A percentile compares a stretch with the other conserved stretches of the same genome.
These are phyloP conservation scores for Pentalonia nigronervosa DNA, from an alignment of 1,140 invertebrate genomes.

Conservation along the genomic window DNA sequence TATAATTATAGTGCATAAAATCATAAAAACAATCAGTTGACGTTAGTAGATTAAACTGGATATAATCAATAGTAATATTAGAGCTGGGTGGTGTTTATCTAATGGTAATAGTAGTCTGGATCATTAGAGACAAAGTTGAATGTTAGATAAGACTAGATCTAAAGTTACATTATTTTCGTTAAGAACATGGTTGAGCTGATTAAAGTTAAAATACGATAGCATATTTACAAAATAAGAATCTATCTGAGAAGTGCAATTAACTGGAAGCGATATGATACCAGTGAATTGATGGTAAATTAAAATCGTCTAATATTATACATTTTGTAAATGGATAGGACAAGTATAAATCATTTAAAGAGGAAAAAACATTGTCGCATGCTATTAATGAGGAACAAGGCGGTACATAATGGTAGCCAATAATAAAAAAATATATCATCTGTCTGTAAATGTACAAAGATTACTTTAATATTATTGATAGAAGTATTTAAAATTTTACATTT, in stretches of 20 bases:
- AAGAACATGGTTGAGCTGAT: not conserved
- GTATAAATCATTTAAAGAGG: not conserved
- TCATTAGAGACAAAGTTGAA: not conserved
- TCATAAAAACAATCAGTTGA: not conserved
- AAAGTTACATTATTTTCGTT: not conserved
- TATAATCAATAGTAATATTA: not conserved
- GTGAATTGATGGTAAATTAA: not conserved
- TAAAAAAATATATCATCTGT: not conserved
- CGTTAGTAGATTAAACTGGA: not conserved
- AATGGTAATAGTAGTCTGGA: not conserved
- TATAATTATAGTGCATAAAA: not conserved
- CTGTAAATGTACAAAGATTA: not conserved
- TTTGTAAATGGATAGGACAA: not conserved
- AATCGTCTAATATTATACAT: not conserved
- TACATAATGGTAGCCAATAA: not conserved
- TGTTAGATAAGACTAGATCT: not conserved
- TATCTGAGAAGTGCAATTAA: not conserved
- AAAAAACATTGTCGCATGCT: not conserved
- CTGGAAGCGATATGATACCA: not conserved
- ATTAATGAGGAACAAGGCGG: not conserved
- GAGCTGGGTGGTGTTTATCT: not conserved
- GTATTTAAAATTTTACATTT: not conserved
- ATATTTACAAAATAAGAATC: not conserved
- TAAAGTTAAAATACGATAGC: not conserved
- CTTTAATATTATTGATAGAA: constrained; percentile 4